Evolutionary conservation across 2,113 vertebrate genomes (phyloP), one percentile per base, ranked within the genome.

Genomic region (Brachypteracias leptosomus): DNA sequence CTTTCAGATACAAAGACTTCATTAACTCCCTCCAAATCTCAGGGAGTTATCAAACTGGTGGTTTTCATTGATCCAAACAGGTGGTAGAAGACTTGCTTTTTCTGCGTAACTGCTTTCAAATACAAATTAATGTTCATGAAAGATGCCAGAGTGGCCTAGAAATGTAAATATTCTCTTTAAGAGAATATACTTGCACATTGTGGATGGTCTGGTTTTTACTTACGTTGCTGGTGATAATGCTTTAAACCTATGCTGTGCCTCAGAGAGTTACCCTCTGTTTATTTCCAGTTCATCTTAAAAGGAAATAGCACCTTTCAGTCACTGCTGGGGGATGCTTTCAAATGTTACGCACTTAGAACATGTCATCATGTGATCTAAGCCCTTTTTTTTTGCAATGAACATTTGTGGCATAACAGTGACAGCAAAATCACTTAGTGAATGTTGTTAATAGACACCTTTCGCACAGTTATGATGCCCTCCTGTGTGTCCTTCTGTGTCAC

Each of bases 381-480:
- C 15, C 10, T 70, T 71, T 71, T 71, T 71, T 76, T 54, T 16
- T 75, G 21, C 58, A 67, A 20, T 7, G 8, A 78, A 65, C 7
- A 5, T 55, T 44, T 35, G 6, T 83, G n/a, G 24, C 42, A 16
- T 40, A 65, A 65, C 8, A 35, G 13, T 25, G 33, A 71, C 16
- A 66, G 11, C 3, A 73, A 87, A 78, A 71, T 3, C 0, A 49
- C 26, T 36, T 66, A 59, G 8, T 61, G 19, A 57, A 78, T 72
- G n/a, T 63, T 31, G 36, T 11, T 22, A 62, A 85, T 4, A 75
- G 21, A 55, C 35, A 98, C 98, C 98, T 98, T 98, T 97, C 97
- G 95, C 86, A 98, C 97, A 38, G 95, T 98, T 88, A 98, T 97
- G 94, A 98, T 92, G 89, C 98, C 98, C 92, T 98, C 98, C 82